Conservation (phyloP, 2,113 vertebrate species). For the Gila orcuttii region DNA sequence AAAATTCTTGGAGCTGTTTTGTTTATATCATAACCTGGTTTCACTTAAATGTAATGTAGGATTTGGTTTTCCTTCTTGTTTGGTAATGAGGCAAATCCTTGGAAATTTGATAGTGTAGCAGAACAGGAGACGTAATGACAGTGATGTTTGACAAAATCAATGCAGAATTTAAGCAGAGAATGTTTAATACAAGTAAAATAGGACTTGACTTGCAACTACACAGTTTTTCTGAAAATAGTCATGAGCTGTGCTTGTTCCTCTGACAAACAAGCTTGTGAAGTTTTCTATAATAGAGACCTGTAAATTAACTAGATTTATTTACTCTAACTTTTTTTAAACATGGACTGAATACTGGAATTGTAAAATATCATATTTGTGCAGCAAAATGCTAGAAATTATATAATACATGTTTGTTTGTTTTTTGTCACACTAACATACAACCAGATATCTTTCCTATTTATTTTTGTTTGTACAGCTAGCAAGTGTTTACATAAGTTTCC, state of each 20-base stretch:
- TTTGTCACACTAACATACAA: too few relatives aligned
- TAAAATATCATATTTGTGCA: not conserved
- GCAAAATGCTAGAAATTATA: not conserved
- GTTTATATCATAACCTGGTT: not conserved
- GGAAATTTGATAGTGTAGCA: conserved; percentile 9
- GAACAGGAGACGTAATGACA: not conserved
- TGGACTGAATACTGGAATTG: not conserved
- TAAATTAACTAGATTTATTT: not conserved
- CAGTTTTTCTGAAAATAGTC: not conserved
- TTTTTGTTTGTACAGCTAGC: too few relatives aligned
- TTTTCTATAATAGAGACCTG: not conserved
- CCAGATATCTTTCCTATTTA: too few relatives aligned
- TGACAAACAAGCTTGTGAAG: not conserved
- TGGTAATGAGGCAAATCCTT: not conserved
- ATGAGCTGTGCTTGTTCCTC: not conserved
- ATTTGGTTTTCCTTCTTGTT: not conserved
- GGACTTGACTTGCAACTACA: not conserved
- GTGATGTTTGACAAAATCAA: not conserved
- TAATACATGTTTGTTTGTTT: too few relatives aligned
- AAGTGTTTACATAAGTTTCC: too few relatives aligned
- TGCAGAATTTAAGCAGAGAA: not conserved
- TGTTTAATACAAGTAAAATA: not conserved
- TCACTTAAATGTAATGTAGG: not conserved
- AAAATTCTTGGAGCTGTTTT: not conserved
- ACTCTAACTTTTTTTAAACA: not conserved